phyloP scores from a whole-genome alignment of 64 coral and sea anemone species.

The Dendronephthya gigantea region DNA sequence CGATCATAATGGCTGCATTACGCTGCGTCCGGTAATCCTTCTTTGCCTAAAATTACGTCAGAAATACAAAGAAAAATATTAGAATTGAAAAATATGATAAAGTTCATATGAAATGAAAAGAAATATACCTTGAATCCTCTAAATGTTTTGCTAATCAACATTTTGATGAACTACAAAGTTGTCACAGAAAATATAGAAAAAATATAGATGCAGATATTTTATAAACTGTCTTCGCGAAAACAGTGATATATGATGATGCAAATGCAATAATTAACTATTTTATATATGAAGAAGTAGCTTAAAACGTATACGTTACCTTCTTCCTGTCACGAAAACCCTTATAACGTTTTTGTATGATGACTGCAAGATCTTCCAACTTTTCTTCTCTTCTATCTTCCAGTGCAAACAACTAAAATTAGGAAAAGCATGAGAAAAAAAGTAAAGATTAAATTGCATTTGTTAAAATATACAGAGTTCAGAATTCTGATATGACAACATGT shows the following conservation, averaged over 20 bases:
- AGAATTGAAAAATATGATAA: neutral
- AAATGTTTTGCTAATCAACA: slow-evolving; percentile 88
- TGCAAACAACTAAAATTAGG: slow-evolving; percentile 57
- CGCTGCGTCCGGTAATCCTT: slow-evolving; percentile 55
- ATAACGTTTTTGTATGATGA: slow-evolving; percentile 87
- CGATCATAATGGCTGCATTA: slow-evolving; percentile 64
- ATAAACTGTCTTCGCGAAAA: too few relatives aligned
- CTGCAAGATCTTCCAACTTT: slow-evolving; percentile 63
- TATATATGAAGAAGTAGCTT: neutral
- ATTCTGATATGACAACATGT: too few relatives aligned
- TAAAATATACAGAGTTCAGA: too few relatives aligned
- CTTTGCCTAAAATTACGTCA: slow-evolving; percentile 41
- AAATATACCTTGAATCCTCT: slow-evolving; percentile 63
- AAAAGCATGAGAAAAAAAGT: slow-evolving; percentile 16
- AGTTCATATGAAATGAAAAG: neutral
- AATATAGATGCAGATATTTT: too few relatives aligned
- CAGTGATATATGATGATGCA: neutral
- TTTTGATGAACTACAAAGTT: slow-evolving; percentile 48
- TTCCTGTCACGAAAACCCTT: slow-evolving; percentile 62
- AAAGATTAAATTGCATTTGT: neutral
- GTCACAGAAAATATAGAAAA: neutral
- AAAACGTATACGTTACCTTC: slow-evolving; percentile 26
- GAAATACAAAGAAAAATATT: neutral
- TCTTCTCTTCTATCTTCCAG: slow-evolving; percentile 74
- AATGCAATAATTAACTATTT: neutral